phyloP scores from a whole-genome alignment of 2,888 invertebrate species.

The Toxonevra muliebris region DNA sequence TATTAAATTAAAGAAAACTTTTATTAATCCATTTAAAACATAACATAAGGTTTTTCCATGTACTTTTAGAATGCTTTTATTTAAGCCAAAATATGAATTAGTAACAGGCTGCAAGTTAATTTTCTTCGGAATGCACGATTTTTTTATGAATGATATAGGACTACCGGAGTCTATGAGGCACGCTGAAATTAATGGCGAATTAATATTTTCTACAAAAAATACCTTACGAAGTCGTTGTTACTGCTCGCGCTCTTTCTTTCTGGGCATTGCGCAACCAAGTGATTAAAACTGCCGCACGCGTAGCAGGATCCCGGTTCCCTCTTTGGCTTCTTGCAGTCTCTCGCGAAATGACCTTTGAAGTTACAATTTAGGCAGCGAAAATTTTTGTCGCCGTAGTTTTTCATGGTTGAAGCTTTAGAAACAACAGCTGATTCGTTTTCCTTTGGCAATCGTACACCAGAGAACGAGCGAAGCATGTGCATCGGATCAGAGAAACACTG shows the following conservation, averaged over 20 bases:
- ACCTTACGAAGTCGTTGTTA: no score
- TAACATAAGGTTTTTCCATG: neutral
- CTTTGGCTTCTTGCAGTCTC: slow-evolving; percentile 23
- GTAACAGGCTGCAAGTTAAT: no score
- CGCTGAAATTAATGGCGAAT: no score
- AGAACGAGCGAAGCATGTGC: slow-evolving; percentile 26
- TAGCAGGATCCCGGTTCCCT: slow-evolving; percentile 18
- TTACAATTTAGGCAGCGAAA: slow-evolving; percentile 24
- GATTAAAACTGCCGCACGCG: slow-evolving; percentile 16
- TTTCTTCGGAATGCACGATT: no score
- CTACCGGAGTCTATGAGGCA: no score
- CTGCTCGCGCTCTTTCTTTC: slow-evolving; percentile 16
- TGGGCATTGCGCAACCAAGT: slow-evolving; percentile 15
- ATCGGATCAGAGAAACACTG: slow-evolving; percentile 20
- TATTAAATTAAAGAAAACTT: slow-evolving; percentile 8
- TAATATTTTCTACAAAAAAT: no score
- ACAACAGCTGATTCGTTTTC: neutral
- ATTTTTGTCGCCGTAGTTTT: neutral
- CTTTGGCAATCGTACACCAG: slow-evolving; percentile 14
- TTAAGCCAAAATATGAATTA: slow-evolving; percentile 13
- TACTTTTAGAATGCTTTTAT: neutral
- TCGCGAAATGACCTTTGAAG: slow-evolving; percentile 15
- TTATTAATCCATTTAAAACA: neutral
- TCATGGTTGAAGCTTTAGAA: neutral
- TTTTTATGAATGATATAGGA: no score